Conservation (phyloP, 2,888 invertebrate genomes). For the Ceriagrion tenellum region DNA sequence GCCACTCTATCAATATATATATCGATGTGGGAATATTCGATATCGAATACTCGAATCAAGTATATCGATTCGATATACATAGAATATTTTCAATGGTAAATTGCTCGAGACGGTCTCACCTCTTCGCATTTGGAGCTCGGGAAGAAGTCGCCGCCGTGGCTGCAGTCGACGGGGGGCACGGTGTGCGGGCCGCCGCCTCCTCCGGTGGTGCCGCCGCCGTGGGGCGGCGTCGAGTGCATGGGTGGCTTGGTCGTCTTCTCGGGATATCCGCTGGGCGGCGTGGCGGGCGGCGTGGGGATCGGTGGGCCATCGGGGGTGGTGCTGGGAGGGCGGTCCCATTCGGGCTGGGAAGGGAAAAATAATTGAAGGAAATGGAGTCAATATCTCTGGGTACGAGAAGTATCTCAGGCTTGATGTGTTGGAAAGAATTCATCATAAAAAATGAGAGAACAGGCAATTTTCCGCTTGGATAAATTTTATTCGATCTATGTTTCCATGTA, state of each 20-base stretch:
- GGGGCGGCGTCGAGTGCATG: not conserved
- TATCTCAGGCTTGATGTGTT: too few species aligned
- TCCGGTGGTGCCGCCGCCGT: not conserved
- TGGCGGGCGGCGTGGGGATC: conserved; percentile 70
- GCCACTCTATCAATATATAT: too few species aligned
- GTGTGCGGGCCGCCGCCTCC: conserved; percentile 28
- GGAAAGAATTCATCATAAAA: too few species aligned
- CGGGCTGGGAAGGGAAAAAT: conserved; percentile 81
- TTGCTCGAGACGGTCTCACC: conserved; percentile 75
- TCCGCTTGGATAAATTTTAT: too few species aligned
- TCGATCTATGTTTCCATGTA: too few species aligned
- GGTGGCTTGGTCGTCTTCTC: conserved; percentile 66
- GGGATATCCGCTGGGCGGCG: conserved; percentile 72
- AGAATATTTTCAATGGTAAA: too few species aligned
- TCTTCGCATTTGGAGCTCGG: conserved; percentile 81
- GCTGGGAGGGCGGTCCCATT: conserved; percentile 90
- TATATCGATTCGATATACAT: too few species aligned
- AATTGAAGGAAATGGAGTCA: too few species aligned
- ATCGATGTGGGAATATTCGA: too few species aligned
- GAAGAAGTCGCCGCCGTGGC: conserved; percentile 78
- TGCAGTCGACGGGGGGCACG: conserved; percentile 60
- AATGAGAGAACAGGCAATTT: too few species aligned
- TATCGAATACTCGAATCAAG: too few species aligned
- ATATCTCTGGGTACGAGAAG: too few species aligned
- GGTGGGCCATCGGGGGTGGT: conserved; percentile 78